These are phyloP conservation scores for Stegophylla sp. DNA, from an alignment of 2,888 invertebrate species.

Conservation along the genomic window DNA sequence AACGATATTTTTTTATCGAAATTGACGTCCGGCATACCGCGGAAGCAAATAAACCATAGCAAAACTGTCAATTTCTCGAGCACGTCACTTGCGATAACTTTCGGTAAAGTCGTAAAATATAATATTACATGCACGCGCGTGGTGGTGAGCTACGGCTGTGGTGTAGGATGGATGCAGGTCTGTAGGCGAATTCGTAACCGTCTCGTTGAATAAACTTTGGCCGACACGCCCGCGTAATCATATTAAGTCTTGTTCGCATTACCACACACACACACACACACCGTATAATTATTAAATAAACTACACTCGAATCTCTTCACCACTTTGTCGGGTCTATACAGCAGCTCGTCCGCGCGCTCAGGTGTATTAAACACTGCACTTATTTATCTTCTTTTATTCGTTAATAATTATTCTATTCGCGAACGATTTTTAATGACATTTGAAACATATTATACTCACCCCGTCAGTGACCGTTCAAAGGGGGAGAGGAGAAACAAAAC, in stretches of 20 bases:
- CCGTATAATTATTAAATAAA: background rate
- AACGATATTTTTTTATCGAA: conserved; percentile 1
- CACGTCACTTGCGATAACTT: conserved; percentile 1
- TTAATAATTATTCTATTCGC: too few relatives aligned
- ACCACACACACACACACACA: background rate
- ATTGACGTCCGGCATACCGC: conserved; percentile 8
- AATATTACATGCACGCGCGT: background rate
- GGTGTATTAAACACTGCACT: too few relatives aligned
- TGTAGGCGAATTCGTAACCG: conserved; percentile 1
- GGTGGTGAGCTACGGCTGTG: too few relatives aligned
- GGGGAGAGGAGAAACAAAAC: too few relatives aligned
- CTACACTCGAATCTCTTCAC: too few relatives aligned
- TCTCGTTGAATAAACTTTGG: conserved; percentile 37
- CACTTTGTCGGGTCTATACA: too few relatives aligned
- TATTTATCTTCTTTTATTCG: too few relatives aligned
- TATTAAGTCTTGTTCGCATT: background rate
- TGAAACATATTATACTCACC: too few relatives aligned
- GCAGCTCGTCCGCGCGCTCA: too few relatives aligned
- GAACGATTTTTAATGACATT: too few relatives aligned
- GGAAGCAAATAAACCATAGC: background rate
- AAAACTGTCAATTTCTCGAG: background rate
- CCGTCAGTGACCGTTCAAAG: too few relatives aligned
- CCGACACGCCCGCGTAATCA: conserved; percentile 11
- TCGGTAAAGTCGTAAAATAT: background rate
- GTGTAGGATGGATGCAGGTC: background rate